Evolutionary conservation across 2,888 invertebrate species (phyloP), one percentile per base, ranked within the genome.

Genomic region (Latrodectus elegans): DNA sequence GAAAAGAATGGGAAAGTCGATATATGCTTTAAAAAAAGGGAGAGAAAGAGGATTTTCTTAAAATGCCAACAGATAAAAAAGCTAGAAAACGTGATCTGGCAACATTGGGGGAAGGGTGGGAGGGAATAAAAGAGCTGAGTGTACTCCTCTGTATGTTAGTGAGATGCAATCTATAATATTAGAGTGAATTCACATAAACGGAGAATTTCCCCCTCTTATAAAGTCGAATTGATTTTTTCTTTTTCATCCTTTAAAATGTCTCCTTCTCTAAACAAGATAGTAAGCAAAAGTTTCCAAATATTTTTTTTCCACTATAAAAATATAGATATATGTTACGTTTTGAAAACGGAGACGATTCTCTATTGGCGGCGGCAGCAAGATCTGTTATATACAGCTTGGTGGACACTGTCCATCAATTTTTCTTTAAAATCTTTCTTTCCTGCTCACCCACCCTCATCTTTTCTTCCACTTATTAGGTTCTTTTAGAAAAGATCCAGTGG

Each of bases 51-150:
- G 53, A 73, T 17, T 60, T 77, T 84, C 73, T 77, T 84, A 84
- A 86, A 86, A 86, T 86, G 81, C 77, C 86, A 71, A 72, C 81
- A 81, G 72, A 86, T 86, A 86, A 81, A 38, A 86, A 86, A 81
- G 81, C 81, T 77, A 26, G 53, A 64, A 81, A 81, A 77, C 81
- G 72, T 53, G 81, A 86, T 84, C 71, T 86, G 86, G 86, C 76
- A 81, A 81, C 72, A 60, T 53, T n/a, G 65, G 72, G 72, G 51
- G 51, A 52, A 72, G 72, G 51, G 26, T 4, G 71, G 49, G 22
- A 52, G n/a, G 49, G 52, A 26, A 4, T 52, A 15, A 22, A 38
- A 49, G 26, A 17, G 53, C 38, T n/a, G 14, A 74, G 67, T 38
- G 60, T 15, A 26, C 22, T 26, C 22, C 51, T 38, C 72, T 86